Evolutionary conservation across 1,140 invertebrate species (phyloP).

Genomic region (Neodiprion pinetum): DNA sequence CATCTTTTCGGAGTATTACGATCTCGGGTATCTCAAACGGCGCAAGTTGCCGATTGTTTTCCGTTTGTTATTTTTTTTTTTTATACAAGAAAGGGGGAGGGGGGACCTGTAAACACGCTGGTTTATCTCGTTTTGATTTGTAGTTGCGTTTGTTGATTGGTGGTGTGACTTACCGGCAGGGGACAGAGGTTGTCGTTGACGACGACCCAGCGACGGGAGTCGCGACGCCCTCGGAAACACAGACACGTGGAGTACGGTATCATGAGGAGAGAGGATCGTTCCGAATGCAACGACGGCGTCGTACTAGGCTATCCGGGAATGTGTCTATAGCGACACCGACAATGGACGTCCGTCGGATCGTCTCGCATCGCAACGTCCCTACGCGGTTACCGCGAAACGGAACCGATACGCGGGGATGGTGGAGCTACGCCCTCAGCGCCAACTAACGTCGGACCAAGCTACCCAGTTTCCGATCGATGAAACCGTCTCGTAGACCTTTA

Average conservation of each 20-base stretch:
- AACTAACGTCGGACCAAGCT: neutral
- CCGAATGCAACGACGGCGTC: neutral
- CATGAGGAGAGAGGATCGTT: conserved; percentile 28
- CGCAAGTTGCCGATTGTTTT: too few species aligned
- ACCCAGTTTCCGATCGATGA: neutral
- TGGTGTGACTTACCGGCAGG: neutral
- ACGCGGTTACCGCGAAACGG: conserved; percentile 7
- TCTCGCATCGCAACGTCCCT: neutral
- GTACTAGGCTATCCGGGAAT: neutral
- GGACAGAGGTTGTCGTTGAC: conserved; percentile 30
- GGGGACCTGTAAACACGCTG: too few species aligned
- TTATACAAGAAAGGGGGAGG: too few species aligned
- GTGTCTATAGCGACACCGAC: conserved; percentile 16
- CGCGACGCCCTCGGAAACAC: conserved; percentile 35
- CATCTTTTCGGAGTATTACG: too few species aligned
- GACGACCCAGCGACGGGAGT: conserved; percentile 38
- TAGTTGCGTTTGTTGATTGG: too few species aligned
- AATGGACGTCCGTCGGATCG: neutral
- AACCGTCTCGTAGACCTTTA: neutral
- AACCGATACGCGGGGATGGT: neutral
- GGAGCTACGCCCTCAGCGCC: neutral
- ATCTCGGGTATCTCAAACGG: too few species aligned
- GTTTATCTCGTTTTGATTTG: too few species aligned
- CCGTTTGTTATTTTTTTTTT: too few species aligned
- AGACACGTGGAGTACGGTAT: conserved; percentile 47